Base-by-base conservation (phyloP, 2,797 vertebrate species). In the Pangasius djambal region DNA sequence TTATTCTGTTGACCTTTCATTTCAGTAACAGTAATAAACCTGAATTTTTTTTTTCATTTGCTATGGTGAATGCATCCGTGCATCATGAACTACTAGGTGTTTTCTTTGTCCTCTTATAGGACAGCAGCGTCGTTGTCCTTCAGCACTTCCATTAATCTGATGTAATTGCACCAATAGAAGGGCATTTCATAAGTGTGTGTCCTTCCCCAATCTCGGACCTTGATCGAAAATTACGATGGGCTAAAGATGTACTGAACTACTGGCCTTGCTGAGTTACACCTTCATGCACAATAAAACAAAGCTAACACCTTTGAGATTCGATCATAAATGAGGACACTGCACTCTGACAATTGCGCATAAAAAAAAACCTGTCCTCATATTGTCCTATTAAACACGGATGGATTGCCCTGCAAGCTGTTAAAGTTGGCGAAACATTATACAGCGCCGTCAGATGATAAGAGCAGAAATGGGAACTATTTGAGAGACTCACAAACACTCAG, bases 71-170 rank as follows among this genome's bases (percentile, higher is more conserved):
- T 77, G 61, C 13, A 48, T 57, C 50, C 7, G 28, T 59, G 67
- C 87, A 52, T 50, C 15, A 15, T 34, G 34, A 86, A 67, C 50
- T 74, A 50, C 50, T 59, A 34, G 74, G 34, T 59, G 61, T 34
- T 88, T 83, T 82, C 63, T 34, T 81, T 83, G 77, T 88, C 77
- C 84, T 86, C 22, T 83, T 69, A 25, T 31, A 37, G 87, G 44
- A 48, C 20, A 31, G 37, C 50, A 82, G 83, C 48, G 0, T 59
- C 31, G 31, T 77, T 75, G 78, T 79, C 83, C 81, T 77, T 86
- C 52, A 79, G 79, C 63, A n/a, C 78, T 44, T 88, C 84, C 87
- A 79, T 88, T 82, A 86, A 85, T 88, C 81, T 87, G 82, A 44
- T 37, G 85, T 75, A 88, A 87, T 82, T 91, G 75, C 16, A 28